Conservation (phyloP, 1,140 invertebrate genomes). For the Rhyzopertha dominica region DNA sequence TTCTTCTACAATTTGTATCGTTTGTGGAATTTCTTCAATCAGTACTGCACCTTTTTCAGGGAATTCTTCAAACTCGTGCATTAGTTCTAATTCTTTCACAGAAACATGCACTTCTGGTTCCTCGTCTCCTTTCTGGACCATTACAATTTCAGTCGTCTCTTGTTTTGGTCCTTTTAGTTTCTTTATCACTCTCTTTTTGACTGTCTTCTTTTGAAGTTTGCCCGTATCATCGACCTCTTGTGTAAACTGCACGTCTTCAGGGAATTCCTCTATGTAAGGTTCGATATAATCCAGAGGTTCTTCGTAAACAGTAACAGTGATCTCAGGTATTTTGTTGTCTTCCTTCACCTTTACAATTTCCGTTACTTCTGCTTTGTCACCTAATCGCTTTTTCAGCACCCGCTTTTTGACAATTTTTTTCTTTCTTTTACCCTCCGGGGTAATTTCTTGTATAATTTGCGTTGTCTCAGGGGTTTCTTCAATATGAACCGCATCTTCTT, state of each 20-base stretch:
- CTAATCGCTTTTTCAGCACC: slow-evolving; percentile 37
- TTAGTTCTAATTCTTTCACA: slow-evolving; percentile 31
- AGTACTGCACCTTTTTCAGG: slow-evolving; percentile 17
- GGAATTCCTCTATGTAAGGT: slow-evolving; percentile 34
- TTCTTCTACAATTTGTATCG: slow-evolving; percentile 20
- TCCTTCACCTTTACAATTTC: slow-evolving; percentile 41
- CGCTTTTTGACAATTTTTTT: slow-evolving; percentile 39
- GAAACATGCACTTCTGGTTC: slow-evolving; percentile 38
- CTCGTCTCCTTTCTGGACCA: slow-evolving; percentile 39
- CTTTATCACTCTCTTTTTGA: slow-evolving; percentile 39
- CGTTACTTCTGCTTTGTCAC: slow-evolving; percentile 29
- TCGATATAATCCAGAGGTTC: slow-evolving; percentile 14
- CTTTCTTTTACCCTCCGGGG: slow-evolving; percentile 34
- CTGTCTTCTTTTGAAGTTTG: slow-evolving; percentile 35
- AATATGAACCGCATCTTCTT: slow-evolving; percentile 23
- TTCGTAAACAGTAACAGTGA: slow-evolving; percentile 37
- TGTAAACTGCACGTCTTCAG: slow-evolving; percentile 33
- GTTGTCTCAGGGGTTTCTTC: slow-evolving; percentile 36
- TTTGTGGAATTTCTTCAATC: slow-evolving; percentile 22
- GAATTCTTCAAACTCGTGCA: slow-evolving; percentile 17
- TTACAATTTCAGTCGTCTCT: slow-evolving; percentile 32
- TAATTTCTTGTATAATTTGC: slow-evolving; percentile 30
- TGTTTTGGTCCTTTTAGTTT: too few relatives aligned
- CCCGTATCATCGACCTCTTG: slow-evolving; percentile 34
- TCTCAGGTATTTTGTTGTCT: slow-evolving; percentile 44